Base-by-base conservation (phyloP, 2,797 vertebrate species). In the Nothura maculosa region DNA sequence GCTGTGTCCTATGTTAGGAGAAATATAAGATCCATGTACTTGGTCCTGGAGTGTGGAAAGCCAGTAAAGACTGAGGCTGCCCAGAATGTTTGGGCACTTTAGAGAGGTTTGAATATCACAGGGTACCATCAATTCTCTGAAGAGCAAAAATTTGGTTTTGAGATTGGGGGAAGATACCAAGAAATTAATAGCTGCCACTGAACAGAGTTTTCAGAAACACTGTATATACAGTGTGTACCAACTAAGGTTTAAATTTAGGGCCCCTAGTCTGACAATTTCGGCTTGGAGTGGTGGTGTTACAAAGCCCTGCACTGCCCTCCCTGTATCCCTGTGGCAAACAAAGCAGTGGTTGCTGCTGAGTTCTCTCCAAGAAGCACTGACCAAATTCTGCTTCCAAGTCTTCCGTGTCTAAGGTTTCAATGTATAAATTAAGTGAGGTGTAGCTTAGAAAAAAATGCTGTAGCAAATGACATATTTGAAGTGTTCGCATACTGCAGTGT, bases 241-340 rank as follows among this genome's bases (percentile, higher is more conserved):
- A 16, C 70, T 86, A 25, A 57, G 21, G 18, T 42, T 90, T 81
- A 73, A 93, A 87, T 76, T 30, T 30, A 57, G 61, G 67, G 63
- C 76, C 20, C 9, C 9, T 27, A 52, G 28, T 36, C 47, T 8
- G 38, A n/a, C 27, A 61, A 20, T 70, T 82, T 42, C 57, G 89
- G 5, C 22, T 16, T 21, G 8, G 10, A 78, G 43, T 58, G 47
- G 27, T 0, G 0, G 1, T n/a, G 21, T 42, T 28, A 60, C 43
- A n/a, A 6, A 27, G n/a, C 19, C 50, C 42, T 81, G 60, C 55
- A 63, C 55, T 28, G 25, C 18, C 16, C 50, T 27, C 7, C 10
- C 34, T 48, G 16, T 73, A 8, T 64, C 32, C 54, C 25, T 4
- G 15, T 14, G 52, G 57, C 22, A 68, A n/a, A 6, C 3, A 12